Evolutionary conservation across 2,888 invertebrate species (phyloP), one percentile per base, ranked within the genome.

Genomic region (Chaetogeoica ovagalla): DNA sequence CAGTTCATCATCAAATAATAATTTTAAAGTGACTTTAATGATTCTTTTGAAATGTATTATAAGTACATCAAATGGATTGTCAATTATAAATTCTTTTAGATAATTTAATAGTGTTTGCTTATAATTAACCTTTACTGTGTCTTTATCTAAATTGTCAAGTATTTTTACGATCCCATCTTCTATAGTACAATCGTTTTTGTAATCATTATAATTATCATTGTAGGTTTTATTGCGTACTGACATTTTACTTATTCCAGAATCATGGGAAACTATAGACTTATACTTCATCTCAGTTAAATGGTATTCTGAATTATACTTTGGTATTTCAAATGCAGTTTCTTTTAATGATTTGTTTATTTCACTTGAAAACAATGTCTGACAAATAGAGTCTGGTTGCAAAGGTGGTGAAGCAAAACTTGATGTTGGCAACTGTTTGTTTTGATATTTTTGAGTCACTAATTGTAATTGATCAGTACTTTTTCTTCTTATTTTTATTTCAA

Each of bases 201-300:
- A 77, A 48, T 62, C 52, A 74, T 37, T 82, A 15, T 62, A 77
- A 69, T 77, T 55, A 70, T 55, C 55, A 52, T 23, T 82, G 60
- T 81, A 74, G 30, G 79, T 82, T 60, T 82, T 76, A 76, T 75
- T 83, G 60, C 70, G 83, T 37, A 87, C 89, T 0, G 92, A 92
- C 92, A 94, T 93, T 87, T 95, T 94, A 83, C 93, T 93, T 84
- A 95, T 95, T 7, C 95, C 95, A 11, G 94, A 94, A 86, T 95
- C 95, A 85, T 95, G 94, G 83, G 94, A 94, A 77, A 13, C 3
- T 52, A 62, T 2, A 30, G 30, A 30, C 30, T 4, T 30, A 21
- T 92, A 92, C 84, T 91, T 92, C 84, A 87, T 91, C 86, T 90
- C 90, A 87, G 83, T 90, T 48, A 23, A 71, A 52, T 79, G 19